Evolutionary conservation across 2,888 invertebrate species (phyloP).

Genomic region (Heliconius hortense): DNA sequence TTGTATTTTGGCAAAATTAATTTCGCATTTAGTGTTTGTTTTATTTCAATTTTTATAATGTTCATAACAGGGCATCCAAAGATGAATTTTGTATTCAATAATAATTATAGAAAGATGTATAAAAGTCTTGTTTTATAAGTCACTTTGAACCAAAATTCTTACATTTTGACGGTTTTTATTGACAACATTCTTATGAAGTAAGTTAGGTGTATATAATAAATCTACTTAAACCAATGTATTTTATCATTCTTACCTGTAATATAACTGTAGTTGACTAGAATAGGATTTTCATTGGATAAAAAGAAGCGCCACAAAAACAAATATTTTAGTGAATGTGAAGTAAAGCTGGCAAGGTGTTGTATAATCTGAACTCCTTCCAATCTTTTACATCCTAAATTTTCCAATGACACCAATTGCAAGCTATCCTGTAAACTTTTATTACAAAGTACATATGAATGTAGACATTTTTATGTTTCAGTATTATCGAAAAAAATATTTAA

Average conservation of each 20-base stretch:
- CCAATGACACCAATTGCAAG: conserved; percentile 68
- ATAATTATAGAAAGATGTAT: too few species aligned
- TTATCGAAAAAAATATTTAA: not conserved
- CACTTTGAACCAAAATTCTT: too few species aligned
- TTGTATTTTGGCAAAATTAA: too few species aligned
- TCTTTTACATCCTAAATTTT: conserved; percentile 65
- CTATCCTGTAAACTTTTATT: conserved; percentile 62
- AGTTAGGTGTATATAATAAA: too few species aligned
- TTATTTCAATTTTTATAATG: too few species aligned
- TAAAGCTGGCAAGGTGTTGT: conserved; percentile 69
- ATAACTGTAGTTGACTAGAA: conserved; percentile 69
- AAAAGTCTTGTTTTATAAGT: too few species aligned
- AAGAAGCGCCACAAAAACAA: conserved; percentile 74
- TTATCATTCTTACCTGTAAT: conserved; percentile 57
- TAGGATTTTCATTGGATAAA: conserved; percentile 68
- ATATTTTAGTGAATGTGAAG: conserved; percentile 65
- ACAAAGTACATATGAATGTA: not conserved
- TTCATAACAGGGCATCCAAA: too few species aligned
- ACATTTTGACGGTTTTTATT: too few species aligned
- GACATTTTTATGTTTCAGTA: not conserved
- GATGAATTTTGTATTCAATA: too few species aligned
- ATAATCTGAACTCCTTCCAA: conserved; percentile 66
- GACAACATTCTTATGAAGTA: too few species aligned
- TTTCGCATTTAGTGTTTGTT: too few species aligned
- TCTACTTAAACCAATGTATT: not conserved